Evolutionary conservation across 1,140 invertebrate genomes (phyloP).

Genomic region (Nasonia vitripennis): DNA sequence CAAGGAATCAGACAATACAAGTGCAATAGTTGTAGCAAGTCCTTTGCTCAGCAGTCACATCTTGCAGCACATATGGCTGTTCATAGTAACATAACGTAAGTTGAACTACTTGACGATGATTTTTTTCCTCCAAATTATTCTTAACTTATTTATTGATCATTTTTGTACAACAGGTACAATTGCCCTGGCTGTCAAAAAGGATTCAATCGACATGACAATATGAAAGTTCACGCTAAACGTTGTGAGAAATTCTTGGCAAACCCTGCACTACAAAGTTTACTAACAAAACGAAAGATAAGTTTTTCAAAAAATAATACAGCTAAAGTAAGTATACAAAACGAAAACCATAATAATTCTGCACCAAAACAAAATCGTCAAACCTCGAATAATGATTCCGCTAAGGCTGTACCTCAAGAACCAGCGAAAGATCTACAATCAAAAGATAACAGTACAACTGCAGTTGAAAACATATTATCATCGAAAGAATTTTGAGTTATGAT

Average conservation of each 20-base stretch:
- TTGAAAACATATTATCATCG: constrained; percentile 15
- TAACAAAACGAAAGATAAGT: constrained; percentile 49
- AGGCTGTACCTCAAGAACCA: constrained; percentile 19
- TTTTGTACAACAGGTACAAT: constrained; percentile 56
- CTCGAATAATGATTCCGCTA: background rate
- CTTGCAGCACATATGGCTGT: constrained; percentile 65
- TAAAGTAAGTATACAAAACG: background rate
- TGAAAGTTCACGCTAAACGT: constrained; percentile 65
- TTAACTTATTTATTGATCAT: constrained; percentile 9
- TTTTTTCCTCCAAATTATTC: background rate
- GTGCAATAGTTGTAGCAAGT: constrained; percentile 60
- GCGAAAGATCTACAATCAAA: constrained; percentile 15
- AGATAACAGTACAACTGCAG: background rate
- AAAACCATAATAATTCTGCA: background rate
- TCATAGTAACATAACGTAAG: constrained; percentile 62
- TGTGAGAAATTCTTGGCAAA: constrained; percentile 58
- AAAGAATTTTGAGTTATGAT: background rate
- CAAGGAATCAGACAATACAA: constrained; percentile 66
- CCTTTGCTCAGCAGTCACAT: constrained; percentile 66
- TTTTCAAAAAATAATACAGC: constrained; percentile 42
- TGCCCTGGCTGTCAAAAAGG: constrained; percentile 62
- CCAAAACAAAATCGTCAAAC: background rate
- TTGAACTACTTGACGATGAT: constrained; percentile 18
- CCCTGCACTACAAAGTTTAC: constrained; percentile 55
- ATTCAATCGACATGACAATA: constrained; percentile 67